Evolutionary conservation across 2,113 vertebrate species (phyloP), one percentile per base, ranked within the genome.

Genomic region (Sus scrofa): DNA sequence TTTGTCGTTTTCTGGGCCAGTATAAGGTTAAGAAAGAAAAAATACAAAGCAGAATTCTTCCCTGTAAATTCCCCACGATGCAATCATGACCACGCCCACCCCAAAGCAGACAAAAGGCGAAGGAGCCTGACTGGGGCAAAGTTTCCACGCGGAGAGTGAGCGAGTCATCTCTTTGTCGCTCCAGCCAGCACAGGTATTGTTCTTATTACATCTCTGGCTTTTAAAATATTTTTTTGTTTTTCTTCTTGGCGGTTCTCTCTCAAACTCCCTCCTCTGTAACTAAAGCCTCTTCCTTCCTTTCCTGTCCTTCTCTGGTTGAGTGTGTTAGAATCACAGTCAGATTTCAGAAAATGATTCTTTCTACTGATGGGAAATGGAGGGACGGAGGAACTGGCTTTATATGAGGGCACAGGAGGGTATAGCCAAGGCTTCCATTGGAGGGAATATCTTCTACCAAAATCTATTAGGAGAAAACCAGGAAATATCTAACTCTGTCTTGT

Each of bases 141-240:
- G 82, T 22, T 62, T 67, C 71, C 88, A 14, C 19, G 32, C 12
- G 19, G 34, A 30, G 79, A 32, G 34, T 81, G 89, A 88, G 10
- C 78, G 32, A 96, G 89, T 93, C 97, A 89, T 27, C 34, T 67
- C 93, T 56, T 70, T 84, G 74, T 39, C 18, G 3, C 60, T 78
- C 13, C 18, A 88, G 58, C 74, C 82, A 16, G 44, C 87, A 89
- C 93, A 98, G 98, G 97, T 97, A 97, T 67, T 11, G 83, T 86
- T 52, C 88, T 88, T 27, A 52, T 34, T 74, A 60, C 32, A 30
- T 70, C 77, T 91, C n/a, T 82, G 50, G 63, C 92, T 96, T 65
- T 93, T 79, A 50, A 63, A 62, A 62, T 70, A 58, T n/a, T 34
- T 86, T 63, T 79, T 82, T 89, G 81, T 75, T 70, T 84, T 81